A percentile compares a stretch with the other conserved stretches of the same genome.
Evolutionary conservation across 2,113 vertebrate species (phyloP).

Genomic region (Ictalurus punctatus): DNA sequence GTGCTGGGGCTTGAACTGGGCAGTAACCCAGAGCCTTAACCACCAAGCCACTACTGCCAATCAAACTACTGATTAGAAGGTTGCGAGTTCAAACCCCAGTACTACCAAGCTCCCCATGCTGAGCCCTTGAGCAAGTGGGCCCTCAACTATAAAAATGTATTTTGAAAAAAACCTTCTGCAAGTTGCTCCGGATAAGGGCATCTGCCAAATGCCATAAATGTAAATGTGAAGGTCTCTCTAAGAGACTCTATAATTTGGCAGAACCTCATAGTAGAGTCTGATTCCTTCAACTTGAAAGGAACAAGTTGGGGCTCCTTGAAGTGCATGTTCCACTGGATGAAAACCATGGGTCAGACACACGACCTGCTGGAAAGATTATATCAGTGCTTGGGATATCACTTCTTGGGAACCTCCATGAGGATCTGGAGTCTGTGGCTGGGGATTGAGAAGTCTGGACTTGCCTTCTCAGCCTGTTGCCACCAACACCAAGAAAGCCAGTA

Average conservation of each 20-base stretch:
- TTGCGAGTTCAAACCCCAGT: neutral
- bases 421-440: neutral
- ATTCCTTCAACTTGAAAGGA: too few species aligned
- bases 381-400: neutral
- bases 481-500: neutral
- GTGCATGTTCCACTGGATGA: too few species aligned
- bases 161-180: neutral
- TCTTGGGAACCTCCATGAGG: neutral
- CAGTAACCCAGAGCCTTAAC: too few species aligned
- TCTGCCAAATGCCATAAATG: neutral
- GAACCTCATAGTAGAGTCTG: neutral
- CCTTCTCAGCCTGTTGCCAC: neutral
- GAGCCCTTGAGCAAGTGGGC: neutral
- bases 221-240: neutral
- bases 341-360: too few species aligned
- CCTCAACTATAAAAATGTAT: neutral
- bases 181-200: neutral
- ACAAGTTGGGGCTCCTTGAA: too few species aligned
- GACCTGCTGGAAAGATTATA: neutral
- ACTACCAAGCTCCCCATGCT: neutral
- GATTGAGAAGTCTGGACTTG: neutral
- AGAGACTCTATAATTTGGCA: neutral
- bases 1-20: too few species aligned
- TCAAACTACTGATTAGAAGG: neutral
- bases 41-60: too few species aligned